Conservation (phyloP, 2,888 invertebrate genomes). For the Trissolcus japonicus region DNA sequence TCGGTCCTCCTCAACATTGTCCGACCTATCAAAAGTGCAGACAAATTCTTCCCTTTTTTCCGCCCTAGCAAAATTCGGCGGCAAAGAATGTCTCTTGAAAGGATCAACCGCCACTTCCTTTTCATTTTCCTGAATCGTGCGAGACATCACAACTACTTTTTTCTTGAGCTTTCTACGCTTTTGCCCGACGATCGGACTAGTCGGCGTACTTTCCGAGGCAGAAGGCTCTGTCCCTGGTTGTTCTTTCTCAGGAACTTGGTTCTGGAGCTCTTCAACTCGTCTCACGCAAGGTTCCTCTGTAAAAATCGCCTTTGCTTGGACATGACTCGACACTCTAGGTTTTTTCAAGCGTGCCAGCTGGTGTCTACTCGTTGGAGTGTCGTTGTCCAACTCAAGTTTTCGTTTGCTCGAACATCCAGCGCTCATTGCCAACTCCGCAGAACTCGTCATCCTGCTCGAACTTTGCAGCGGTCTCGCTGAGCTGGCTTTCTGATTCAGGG, state of each 20-base stretch:
- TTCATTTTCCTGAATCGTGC: background rate
- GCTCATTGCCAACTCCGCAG: too few relatives aligned
- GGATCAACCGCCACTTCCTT: background rate
- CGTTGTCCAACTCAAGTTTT: too few relatives aligned
- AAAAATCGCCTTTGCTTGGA: too few relatives aligned
- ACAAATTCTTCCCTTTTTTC: slow-evolving; percentile 8
- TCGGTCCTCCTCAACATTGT: slow-evolving; percentile 62
- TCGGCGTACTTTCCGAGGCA: slow-evolving; percentile 18
- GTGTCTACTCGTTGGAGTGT: too few relatives aligned
- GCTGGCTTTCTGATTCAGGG: too few relatives aligned
- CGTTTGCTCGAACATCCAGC: too few relatives aligned
- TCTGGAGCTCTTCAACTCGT: too few relatives aligned
- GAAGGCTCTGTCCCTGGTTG: background rate
- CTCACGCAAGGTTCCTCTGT: too few relatives aligned
- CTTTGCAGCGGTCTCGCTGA: too few relatives aligned
- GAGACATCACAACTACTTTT: slow-evolving; percentile 19
- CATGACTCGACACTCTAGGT: too few relatives aligned
- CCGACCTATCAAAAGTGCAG: slow-evolving; percentile 16
- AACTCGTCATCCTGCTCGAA: too few relatives aligned
- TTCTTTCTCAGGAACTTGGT: background rate
- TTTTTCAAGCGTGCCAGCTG: too few relatives aligned
- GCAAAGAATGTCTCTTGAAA: slow-evolving; percentile 23
- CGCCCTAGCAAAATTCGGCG: background rate
- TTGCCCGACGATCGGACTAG: slow-evolving; percentile 42
- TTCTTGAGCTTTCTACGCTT: slow-evolving; percentile 29